Conservation (phyloP, 2,113 vertebrate genomes). For the Poecile atricapillus region DNA sequence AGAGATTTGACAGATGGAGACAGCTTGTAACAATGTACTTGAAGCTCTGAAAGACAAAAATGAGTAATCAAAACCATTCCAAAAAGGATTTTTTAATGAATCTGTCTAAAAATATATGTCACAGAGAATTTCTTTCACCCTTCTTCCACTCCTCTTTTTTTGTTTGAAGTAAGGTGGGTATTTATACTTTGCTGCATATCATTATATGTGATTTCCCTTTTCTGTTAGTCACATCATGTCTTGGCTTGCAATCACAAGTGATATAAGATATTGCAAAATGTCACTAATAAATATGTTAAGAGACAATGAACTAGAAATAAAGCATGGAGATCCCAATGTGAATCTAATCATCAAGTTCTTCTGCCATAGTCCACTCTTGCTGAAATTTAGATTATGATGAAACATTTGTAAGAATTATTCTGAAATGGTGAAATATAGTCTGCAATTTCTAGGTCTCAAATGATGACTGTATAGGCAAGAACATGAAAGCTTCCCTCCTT, state of each 20-base stretch:
- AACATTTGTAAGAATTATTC: slow-evolving; percentile 5
- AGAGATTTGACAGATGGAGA: slow-evolving; percentile 46
- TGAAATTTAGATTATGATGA: background rate
- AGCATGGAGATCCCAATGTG: background rate
- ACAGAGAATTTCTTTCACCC: slow-evolving; percentile 8
- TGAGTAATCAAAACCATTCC: slow-evolving; percentile 16
- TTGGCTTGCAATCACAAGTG: slow-evolving; percentile 44
- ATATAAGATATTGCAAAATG: slow-evolving; percentile 30
- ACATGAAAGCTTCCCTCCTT: background rate
- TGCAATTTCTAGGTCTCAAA: slow-evolving; percentile 3
- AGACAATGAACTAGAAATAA: background rate
- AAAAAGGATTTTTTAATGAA: slow-evolving; percentile 27
- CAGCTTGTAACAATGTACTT: slow-evolving; percentile 24
- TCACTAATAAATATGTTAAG: slow-evolving; percentile 25
- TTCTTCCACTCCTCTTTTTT: background rate
- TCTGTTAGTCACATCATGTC: slow-evolving; percentile 44
- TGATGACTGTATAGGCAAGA: background rate
- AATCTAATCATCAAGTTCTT: background rate
- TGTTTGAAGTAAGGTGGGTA: background rate
- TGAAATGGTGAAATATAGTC: background rate
- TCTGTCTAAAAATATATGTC: slow-evolving; percentile 36
- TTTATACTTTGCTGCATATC: slow-evolving; percentile 22
- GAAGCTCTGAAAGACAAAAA: slow-evolving; percentile 22
- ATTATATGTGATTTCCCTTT: slow-evolving; percentile 47
- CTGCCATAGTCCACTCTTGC: background rate